phyloP scores from a whole-genome alignment of 2,888 invertebrate species.

The Gasteruption jaculator region DNA sequence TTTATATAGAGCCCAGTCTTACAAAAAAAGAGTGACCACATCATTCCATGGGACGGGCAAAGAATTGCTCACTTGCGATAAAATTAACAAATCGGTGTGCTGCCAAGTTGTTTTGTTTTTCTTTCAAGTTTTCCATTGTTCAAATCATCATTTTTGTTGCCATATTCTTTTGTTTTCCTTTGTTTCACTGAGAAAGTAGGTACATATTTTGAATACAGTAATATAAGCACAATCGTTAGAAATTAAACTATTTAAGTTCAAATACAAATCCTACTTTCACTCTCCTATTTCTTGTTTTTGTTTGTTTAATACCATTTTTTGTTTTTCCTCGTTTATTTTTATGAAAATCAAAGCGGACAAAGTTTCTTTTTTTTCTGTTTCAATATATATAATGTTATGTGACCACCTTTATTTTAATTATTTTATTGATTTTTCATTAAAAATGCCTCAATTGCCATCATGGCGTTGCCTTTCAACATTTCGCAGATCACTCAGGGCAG shows the following conservation, averaged over 20 bases:
- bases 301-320: conserved; percentile 32
- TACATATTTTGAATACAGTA: conserved; percentile 44
- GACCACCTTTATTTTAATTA: too few species aligned
- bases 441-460: conserved; percentile 46
- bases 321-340: conserved; percentile 31
- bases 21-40: conserved; percentile 49
- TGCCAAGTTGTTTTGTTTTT: too few species aligned
- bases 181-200: conserved; percentile 47
- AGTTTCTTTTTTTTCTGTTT: conserved; percentile 38
- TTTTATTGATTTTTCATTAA: too few species aligned
- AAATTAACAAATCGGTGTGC: conserved; percentile 47
- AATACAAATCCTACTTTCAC: conserved; percentile 52
- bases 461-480: conserved; percentile 42
- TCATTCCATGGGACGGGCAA: conserved; percentile 49
- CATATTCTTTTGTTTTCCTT: conserved; percentile 23
- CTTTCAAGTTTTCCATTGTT: conserved; percentile 31
- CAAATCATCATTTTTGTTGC: conserved; percentile 26
- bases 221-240: conserved; percentile 48
- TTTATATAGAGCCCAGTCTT: conserved; percentile 53
- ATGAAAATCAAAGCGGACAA: conserved; percentile 49
- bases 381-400: conserved; percentile 33
- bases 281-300: conserved; percentile 39
- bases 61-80: conserved; percentile 45
- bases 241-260: conserved; percentile 49
- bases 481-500: conserved; percentile 43